Percentiles rank a stretch among this genome's conserved stretches.
These are phyloP conservation scores for Alcis repandata DNA, from an alignment of 2,888 invertebrate species.

Conservation along the genomic window DNA sequence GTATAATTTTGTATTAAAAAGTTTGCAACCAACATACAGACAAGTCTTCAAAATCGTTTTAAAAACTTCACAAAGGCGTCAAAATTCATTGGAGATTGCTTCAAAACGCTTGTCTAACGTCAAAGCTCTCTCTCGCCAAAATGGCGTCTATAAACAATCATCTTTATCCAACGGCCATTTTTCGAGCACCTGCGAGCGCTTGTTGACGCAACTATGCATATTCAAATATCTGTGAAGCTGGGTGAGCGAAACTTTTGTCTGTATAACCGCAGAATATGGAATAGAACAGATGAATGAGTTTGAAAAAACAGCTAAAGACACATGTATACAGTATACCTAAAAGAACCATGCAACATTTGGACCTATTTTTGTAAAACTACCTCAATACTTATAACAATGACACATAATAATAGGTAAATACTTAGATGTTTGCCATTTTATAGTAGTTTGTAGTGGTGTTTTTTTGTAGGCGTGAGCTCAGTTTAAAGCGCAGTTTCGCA, in stretches of 20 bases:
- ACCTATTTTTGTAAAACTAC: too few species aligned
- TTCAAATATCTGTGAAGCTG: constrained; percentile 51
- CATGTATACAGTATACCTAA: too few species aligned
- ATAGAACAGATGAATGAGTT: background rate
- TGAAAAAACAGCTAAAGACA: too few species aligned
- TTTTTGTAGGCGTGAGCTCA: too few species aligned
- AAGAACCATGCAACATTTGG: too few species aligned
- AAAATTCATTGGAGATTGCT: background rate
- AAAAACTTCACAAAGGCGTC: background rate
- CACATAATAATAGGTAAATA: too few species aligned
- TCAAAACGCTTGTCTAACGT: constrained; percentile 6
- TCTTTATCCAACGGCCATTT: constrained; percentile 41
- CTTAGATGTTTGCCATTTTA: too few species aligned
- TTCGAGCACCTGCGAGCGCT: constrained; percentile 48
- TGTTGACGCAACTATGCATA: constrained; percentile 57
- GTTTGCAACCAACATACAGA: too few species aligned
- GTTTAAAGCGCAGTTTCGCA: too few species aligned
- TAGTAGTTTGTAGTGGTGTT: too few species aligned
- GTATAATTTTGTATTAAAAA: too few species aligned
- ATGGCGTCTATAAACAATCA: constrained; percentile 44
- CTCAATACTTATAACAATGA: too few species aligned
- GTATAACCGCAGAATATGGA: constrained; percentile 51
- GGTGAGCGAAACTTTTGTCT: constrained; percentile 58
- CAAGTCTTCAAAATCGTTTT: background rate
- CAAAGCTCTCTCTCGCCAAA: constrained; percentile 24